Evolutionary conservation across 2,113 vertebrate species (phyloP), one percentile per base, ranked within the genome.

Genomic region (Pelecanoides urinatrix): DNA sequence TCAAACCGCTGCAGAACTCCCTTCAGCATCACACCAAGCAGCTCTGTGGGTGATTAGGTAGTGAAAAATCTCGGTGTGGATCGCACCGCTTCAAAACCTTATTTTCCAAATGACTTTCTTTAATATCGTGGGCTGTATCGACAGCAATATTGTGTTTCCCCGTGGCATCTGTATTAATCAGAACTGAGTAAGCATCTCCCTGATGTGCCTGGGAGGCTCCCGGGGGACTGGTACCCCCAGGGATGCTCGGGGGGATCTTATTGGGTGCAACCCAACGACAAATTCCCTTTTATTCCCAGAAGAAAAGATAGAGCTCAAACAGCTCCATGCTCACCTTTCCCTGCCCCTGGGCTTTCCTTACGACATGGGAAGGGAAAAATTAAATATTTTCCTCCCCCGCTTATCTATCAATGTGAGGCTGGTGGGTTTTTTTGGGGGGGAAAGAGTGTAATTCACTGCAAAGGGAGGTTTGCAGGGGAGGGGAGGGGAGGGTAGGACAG

Each of bases 21-120:
- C n/a, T 38, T 72, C 45, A 55, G 55, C 75, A 44, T 81, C 13
- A 3, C 13, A 30, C 67, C 3, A 36, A 80, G 88, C 8, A 1
- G 66, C 89, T 96, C 86, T 11, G 1, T 20, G 17, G 30, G 81
- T 86, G 50, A 91, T 93, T 56, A 90, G 73, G 44, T 74, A 44
- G 56, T 94, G 91, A 89, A 92, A 96, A 96, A 88, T 45, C 55
- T 70, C 44, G 7, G 32, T 38, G 32, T 21, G 36, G 75, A 63
- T 84, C 75, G 42, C 16, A 36, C 25, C 4, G 10, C 65, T 84
- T 80, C 25, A 94, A 97, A 94, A 58, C 75, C 52, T 89, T 74
- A 65, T 72, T 87, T 96, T 88, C 79, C 95, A 97, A 94, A 95
- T 29, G 22, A 16, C 22, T 80, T 79, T 53, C 86, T 78, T 90